A percentile compares a stretch with the other conserved stretches of the same genome.
phyloP scores from a whole-genome alignment of 2,797 vertebrate genomes.

The Ctenopoma kingsleyae region DNA sequence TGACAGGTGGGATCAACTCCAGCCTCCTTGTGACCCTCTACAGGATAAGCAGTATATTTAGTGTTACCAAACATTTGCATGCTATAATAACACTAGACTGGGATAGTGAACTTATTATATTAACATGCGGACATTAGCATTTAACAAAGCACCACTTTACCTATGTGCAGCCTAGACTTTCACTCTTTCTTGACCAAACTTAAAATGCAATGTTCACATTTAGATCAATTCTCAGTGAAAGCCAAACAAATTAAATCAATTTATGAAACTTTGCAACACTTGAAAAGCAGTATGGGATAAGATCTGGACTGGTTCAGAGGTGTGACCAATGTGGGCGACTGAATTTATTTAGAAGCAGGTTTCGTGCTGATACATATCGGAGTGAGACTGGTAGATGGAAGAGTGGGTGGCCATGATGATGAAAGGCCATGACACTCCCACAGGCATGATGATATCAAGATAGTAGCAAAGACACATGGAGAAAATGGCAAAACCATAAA shows the following conservation, averaged over 20 bases:
- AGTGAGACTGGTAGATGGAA: constrained; percentile 28
- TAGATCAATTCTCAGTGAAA: neutral
- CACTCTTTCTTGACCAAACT: too few species aligned
- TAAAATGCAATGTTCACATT: neutral
- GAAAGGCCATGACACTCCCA: constrained; percentile 46
- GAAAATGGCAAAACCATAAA: constrained; percentile 2
- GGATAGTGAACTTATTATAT: too few species aligned
- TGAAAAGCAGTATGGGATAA: constrained; percentile 13
- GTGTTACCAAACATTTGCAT: too few species aligned
- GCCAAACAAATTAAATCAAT: constrained; percentile 24
- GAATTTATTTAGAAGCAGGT: constrained; percentile 47
- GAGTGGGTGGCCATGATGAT: constrained; percentile 56
- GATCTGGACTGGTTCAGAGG: constrained; percentile 45
- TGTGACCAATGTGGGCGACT: constrained; percentile 46
- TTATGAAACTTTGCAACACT: constrained; percentile 10
- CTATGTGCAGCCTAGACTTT: too few species aligned
- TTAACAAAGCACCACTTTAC: too few species aligned
- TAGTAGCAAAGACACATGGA: constrained; percentile 13
- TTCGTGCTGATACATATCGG: constrained; percentile 36
- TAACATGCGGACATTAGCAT: too few species aligned
- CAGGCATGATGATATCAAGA: constrained; percentile 40
- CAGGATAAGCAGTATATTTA: too few species aligned
- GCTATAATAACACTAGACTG: too few species aligned
- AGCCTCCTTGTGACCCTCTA: too few species aligned
- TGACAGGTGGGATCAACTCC: too few species aligned